Base-by-base conservation (phyloP, 2,888 invertebrate species). In the Rhyacophila evoluta region DNA sequence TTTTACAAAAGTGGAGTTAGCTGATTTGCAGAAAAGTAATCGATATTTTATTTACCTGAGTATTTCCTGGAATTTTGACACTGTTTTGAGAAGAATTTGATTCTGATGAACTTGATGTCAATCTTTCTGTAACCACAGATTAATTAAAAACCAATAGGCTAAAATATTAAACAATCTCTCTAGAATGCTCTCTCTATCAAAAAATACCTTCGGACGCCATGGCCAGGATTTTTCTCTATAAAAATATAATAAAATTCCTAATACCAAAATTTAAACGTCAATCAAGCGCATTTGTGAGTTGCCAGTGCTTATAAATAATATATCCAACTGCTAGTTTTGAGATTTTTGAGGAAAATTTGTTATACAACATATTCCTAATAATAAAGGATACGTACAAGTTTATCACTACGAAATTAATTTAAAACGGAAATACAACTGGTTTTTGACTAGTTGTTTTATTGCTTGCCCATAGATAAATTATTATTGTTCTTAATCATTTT, bases 41-140 rank as follows among this genome's bases (percentile, higher is more conserved):
- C n/a, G n/a, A 55, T 55, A 25, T 19, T 25, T 15, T 55, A 19
- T 25, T 55, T 69, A 69, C 69, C 69, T 69, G 69, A 2, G 69
- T 15, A 33, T 69, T 69, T 29, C 69, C 69, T 8, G 69, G 69
- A 29, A 69, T 69, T 69, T 69, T 69, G 33, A 69, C 69, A 55
- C 55, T 55, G 69, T 33, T 69, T 69, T 69, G 69, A 28, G 69
- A 33, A 29, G 69, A 11, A 28, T 69, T 11, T 28, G 69, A 29
- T 29, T 69, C 69, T n/a, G 69, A 69, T 33, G 28, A 33, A 33
- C 28, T 33, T 29, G 69, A 10, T 15, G 69, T 69, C 69, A 69
- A 69, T 69, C 69, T 69, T 69, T 69, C 69, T 69, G 69, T 69
- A 69, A 69, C 19, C 28, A 29, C 69, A 69, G 69, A 69, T 69